Percentiles rank a stretch among this genome's conserved stretches.
phyloP scores from a whole-genome alignment of 2,888 invertebrate species.

The Dexiosoma caninum region DNA sequence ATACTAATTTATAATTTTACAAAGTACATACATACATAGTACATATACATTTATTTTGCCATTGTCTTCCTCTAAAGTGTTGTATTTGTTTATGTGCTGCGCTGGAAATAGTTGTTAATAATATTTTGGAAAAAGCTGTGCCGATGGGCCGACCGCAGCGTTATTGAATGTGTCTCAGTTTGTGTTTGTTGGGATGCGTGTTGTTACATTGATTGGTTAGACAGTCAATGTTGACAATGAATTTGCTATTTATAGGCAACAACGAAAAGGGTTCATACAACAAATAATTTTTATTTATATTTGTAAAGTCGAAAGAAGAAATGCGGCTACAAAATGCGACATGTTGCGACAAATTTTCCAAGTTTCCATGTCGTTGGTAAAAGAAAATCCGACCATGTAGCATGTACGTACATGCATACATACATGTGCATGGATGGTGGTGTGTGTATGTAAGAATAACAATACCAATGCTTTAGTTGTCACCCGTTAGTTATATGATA shows the following conservation, averaged over 20 bases:
- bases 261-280: constrained; percentile 22
- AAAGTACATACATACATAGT: too few relatives aligned
- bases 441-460: neutral
- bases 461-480: constrained; percentile 57
- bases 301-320: constrained; percentile 42
- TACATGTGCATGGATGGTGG: neutral
- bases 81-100: constrained; percentile 64
- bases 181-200: constrained; percentile 41
- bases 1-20: too few relatives aligned
- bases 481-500: constrained; percentile 64
- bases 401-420: neutral
- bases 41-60: constrained; percentile 3
- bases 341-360: constrained; percentile 63
- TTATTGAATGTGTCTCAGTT: constrained; percentile 9
- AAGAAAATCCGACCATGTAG: neutral
- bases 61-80: constrained; percentile 49
- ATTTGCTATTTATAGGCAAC: constrained; percentile 44
- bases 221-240: constrained; percentile 59
- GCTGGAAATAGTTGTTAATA: constrained; percentile 60
- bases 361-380: constrained; percentile 34
- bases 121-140: constrained; percentile 60
- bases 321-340: constrained; percentile 63
- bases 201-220: constrained; percentile 59
- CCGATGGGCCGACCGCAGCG: neutral
- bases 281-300: constrained; percentile 40